Conservation (phyloP, 2,113 vertebrate species). For the Otus sunia region DNA sequence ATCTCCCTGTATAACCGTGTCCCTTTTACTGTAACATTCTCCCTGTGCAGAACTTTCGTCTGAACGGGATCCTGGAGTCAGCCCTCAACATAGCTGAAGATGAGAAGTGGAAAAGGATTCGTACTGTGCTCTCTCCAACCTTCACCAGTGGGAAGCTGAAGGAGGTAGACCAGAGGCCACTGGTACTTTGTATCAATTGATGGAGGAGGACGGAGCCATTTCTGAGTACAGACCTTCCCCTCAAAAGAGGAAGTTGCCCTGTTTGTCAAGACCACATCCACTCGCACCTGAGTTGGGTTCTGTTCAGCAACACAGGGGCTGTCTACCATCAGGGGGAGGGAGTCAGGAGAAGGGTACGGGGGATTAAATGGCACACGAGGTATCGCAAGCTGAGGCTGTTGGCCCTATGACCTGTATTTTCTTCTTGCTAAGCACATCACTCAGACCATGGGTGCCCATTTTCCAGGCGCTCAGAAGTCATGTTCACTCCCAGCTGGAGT, state of each 20-base stretch:
- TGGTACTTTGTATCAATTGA: neutral
- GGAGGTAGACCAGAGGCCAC: conserved; percentile 49
- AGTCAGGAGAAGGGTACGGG: neutral
- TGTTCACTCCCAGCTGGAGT: neutral
- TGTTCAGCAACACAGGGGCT: neutral
- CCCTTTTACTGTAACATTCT: neutral
- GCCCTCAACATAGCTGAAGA: conserved; percentile 8
- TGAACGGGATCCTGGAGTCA: conserved; percentile 56
- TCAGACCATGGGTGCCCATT: neutral
- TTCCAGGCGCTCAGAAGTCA: accelerated
- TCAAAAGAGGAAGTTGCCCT: accelerated
- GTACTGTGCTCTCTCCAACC: conserved; percentile 63
- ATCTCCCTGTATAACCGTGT: neutral
- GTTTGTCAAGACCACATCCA: neutral
- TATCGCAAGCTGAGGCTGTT: neutral
- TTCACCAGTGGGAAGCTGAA: conserved; percentile 78
- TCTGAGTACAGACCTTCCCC: neutral
- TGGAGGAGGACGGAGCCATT: neutral
- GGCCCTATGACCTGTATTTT: neutral
- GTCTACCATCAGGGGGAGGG: neutral
- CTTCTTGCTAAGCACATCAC: neutral
- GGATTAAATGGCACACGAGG: neutral
- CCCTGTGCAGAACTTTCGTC: conserved; percentile 32
- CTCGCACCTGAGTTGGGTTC: neutral
- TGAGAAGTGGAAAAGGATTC: conserved; percentile 75